Evolutionary conservation across 2,113 vertebrate species (phyloP).

Genomic region (Microcebus ravelobensis): DNA sequence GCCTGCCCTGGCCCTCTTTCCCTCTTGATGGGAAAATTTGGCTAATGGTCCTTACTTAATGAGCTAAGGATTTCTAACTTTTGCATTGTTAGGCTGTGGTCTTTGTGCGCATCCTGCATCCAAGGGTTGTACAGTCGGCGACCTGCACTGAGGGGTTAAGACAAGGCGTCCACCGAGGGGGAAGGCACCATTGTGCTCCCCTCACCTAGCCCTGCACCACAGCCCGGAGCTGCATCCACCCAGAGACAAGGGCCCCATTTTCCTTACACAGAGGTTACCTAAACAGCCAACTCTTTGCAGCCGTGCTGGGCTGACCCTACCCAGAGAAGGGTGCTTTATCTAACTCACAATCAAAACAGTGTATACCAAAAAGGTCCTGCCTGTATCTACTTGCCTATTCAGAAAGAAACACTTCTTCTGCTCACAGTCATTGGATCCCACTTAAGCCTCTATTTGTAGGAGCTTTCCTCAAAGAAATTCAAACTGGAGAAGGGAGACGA

Average conservation of each 20-base stretch:
- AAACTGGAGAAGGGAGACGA: neutral
- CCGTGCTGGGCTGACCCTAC: neutral
- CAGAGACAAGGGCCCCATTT: neutral
- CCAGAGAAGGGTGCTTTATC: neutral
- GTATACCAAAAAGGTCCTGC: neutral
- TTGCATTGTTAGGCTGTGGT: neutral
- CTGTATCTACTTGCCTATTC: neutral
- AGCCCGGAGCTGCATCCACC: no score
- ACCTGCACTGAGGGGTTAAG: fast-evolving
- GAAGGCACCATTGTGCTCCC: neutral
- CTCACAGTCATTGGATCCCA: neutral
- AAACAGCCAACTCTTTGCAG: neutral
- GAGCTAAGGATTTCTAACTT: neutral
- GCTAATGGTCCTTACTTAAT: neutral
- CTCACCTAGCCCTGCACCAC: fast-evolving
- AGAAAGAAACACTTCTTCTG: neutral
- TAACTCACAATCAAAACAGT: neutral
- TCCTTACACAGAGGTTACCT: neutral
- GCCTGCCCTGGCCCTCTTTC: no score
- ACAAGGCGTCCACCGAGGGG: neutral
- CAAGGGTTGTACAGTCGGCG: no score
- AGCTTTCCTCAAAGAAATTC: neutral
- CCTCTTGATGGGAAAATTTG: neutral
- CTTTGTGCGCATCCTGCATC: neutral
- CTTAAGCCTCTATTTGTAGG: neutral